Evolutionary conservation across 2,113 vertebrate genomes (phyloP).

Genomic region (Heteronetta atricapilla): DNA sequence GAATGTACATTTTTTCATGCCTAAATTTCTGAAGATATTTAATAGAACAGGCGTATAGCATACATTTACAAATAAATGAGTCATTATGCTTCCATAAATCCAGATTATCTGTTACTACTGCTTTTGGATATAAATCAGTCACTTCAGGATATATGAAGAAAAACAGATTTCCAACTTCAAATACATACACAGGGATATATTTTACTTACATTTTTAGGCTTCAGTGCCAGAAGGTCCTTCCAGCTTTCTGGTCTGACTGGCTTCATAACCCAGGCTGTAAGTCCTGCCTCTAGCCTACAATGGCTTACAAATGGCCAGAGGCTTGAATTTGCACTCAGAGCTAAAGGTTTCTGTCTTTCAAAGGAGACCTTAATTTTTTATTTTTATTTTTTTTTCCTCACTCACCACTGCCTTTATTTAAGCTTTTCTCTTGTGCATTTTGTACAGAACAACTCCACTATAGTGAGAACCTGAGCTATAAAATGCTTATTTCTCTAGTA

Average conservation of each 20-base stretch:
- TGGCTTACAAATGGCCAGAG: background rate
- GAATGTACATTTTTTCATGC: background rate
- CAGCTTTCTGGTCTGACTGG: background rate
- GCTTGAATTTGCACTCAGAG: background rate
- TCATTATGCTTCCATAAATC: background rate
- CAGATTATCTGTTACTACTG: background rate
- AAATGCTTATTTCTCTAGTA: background rate
- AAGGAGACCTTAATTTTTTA: background rate
- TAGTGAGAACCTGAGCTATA: background rate
- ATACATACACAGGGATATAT: background rate
- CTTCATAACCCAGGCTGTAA: background rate
- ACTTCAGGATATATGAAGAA: background rate
- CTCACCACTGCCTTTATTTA: background rate
- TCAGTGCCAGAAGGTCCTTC: background rate
- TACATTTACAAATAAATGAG: background rate
- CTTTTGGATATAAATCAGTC: background rate
- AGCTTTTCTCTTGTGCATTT: background rate
- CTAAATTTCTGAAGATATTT: background rate
- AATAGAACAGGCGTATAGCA: background rate
- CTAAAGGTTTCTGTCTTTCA: background rate
- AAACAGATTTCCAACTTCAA: background rate
- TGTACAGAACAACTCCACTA: background rate
- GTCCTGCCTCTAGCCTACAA: background rate
- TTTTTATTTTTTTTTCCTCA: too few relatives aligned
- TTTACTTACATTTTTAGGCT: background rate